Percentiles rank a stretch among this genome's conserved stretches.
Evolutionary conservation across 1,140 invertebrate species (phyloP).

Genomic region (Megathymus violae): DNA sequence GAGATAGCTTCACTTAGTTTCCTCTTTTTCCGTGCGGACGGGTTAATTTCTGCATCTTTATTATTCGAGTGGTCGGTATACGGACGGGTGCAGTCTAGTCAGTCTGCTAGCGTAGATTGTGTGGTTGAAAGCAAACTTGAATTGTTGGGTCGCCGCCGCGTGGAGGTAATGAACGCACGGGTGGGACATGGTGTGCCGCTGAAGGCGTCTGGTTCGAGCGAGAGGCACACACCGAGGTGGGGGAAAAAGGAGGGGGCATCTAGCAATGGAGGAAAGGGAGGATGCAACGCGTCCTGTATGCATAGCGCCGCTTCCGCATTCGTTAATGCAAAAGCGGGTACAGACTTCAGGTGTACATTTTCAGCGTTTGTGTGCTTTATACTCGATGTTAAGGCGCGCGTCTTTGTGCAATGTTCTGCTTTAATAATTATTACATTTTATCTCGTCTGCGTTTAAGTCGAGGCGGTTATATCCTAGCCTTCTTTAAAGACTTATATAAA

Average conservation of each 20-base stretch:
- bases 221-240: slow-evolving; percentile 52
- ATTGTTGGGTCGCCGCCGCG: slow-evolving; percentile 80
- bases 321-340: slow-evolving; percentile 82
- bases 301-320: slow-evolving; percentile 81
- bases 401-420: slow-evolving; percentile 74
- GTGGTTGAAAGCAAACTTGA: slow-evolving; percentile 82
- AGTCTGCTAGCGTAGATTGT: slow-evolving; percentile 79
- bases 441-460: slow-evolving; percentile 55
- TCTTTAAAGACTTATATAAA: slow-evolving; percentile 31
- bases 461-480: slow-evolving; percentile 23
- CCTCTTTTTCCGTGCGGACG: slow-evolving; percentile 76
- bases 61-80: slow-evolving; percentile 80
- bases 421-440: slow-evolving; percentile 80
- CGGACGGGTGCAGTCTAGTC: slow-evolving; percentile 68
- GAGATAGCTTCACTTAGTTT: slow-evolving; percentile 84
- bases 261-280: slow-evolving; percentile 50
- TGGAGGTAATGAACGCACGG: slow-evolving; percentile 81
- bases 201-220: slow-evolving; percentile 72
- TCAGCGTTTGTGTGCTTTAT: slow-evolving; percentile 80
- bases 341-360: slow-evolving; percentile 83
- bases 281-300: slow-evolving; percentile 79
- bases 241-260: slow-evolving; percentile 44
- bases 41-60: slow-evolving; percentile 83
- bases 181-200: slow-evolving; percentile 70
- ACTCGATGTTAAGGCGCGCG: slow-evolving; percentile 75